A percentile compares a stretch with the other conserved stretches of the same genome.
phyloP scores from a whole-genome alignment of 2,113 vertebrate species.

The Elgaria multicarinata region DNA sequence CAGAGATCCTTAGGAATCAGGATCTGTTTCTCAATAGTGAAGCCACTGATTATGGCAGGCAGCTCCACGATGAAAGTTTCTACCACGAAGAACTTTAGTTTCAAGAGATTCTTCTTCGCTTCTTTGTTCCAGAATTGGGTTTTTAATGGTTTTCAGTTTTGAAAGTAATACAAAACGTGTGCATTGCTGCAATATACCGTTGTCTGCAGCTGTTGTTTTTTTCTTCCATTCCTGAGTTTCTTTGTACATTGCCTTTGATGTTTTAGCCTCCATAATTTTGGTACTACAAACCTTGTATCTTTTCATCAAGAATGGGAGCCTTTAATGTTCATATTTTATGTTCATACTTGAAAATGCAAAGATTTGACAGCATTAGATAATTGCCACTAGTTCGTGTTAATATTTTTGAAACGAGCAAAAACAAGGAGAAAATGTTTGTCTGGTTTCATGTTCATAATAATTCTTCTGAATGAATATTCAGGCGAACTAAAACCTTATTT shows the following conservation, averaged over 20 bases:
- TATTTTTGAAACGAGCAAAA: conserved; percentile 31
- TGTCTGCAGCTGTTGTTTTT: conserved; percentile 40
- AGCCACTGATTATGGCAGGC: conserved; percentile 95
- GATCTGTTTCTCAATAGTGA: conserved; percentile 95
- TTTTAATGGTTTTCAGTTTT: conserved; percentile 49
- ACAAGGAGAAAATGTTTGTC: not conserved
- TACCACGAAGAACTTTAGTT: conserved; percentile 84
- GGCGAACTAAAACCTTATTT: conserved; percentile 64
- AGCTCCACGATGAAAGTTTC: conserved; percentile 82
- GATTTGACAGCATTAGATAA: conserved; percentile 45
- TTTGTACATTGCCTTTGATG: conserved; percentile 51
- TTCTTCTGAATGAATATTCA: conserved; percentile 66
- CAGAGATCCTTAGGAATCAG: conserved; percentile 89
- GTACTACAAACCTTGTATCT: conserved; percentile 41
- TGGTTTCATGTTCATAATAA: not conserved
- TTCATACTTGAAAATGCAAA: conserved; percentile 64
- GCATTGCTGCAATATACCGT: conserved; percentile 60
- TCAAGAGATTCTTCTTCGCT: conserved; percentile 47
- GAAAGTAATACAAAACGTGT: conserved; percentile 61
- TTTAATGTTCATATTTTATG: conserved; percentile 38
- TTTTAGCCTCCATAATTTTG: conserved; percentile 48
- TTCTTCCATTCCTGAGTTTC: conserved; percentile 60
- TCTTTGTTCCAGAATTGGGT: conserved; percentile 25
- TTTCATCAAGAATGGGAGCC: conserved; percentile 43
- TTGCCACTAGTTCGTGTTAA: conserved; percentile 40